Evolutionary conservation across 1,140 invertebrate species (phyloP), one percentile per base, ranked within the genome.

Genomic region (Halyomorpha halys): DNA sequence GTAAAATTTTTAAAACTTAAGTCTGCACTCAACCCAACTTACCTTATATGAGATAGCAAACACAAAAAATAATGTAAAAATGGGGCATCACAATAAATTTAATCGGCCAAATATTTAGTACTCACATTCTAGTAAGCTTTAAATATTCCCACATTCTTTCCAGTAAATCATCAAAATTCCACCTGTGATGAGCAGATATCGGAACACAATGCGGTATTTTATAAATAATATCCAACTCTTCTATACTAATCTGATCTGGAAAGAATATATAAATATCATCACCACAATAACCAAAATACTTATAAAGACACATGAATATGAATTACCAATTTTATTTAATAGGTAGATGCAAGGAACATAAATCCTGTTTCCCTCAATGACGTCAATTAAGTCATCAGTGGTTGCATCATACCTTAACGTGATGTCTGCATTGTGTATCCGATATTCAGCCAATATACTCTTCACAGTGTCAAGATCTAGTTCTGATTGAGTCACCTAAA

Each of bases 61-160:
- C n/a, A n/a, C n/a, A n/a, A n/a, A n/a, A n/a, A n/a, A n/a, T n/a
- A n/a, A n/a, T n/a, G n/a, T n/a, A n/a, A n/a, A n/a, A n/a, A n/a
- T n/a, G n/a, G n/a, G n/a, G n/a, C n/a, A n/a, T n/a, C n/a, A n/a
- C n/a, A n/a, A n/a, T n/a, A 30, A 3, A 30, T 30, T 30, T 30
- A 18, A 54, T 44, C 19, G 19, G 18, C 11, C 44, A 49, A 49
- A 4, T 59, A 53, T 53, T 53, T 30, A 21, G 27, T 53, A 78
- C 81, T 81, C 82, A 96, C 87, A 99, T 97, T 79, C 97, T 81
- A 51, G 97, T 86, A 11, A 99, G 81, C 74, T 90, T 89, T 16
- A 99, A 77, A 74, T 99, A 99, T 67, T 95, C 87, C 97, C 97
- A 99, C 89, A 99, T 97, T 76, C 94, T 97, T 75, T 99, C 96